Evolutionary conservation across 1,140 invertebrate species (phyloP), one percentile per base, ranked within the genome.

Genomic region (Scaptodrosophila lebanonensis): DNA sequence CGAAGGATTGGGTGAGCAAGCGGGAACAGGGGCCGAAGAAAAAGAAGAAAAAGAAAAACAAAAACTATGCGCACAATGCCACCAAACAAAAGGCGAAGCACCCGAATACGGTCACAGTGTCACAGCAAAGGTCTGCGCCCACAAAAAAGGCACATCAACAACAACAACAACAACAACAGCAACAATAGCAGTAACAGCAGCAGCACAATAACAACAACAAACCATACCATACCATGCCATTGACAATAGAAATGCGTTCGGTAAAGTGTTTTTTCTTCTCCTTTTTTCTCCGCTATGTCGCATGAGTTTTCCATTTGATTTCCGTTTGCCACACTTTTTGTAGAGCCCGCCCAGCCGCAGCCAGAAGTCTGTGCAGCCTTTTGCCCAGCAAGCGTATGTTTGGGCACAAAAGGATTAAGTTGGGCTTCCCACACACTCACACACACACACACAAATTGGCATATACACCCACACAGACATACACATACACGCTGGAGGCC

Each of bases 171-270:
- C n/a, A n/a, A n/a, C n/a, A n/a, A n/a, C n/a, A n/a, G n/a, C n/a
- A n/a, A n/a, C n/a, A n/a, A n/a, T n/a, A n/a, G n/a, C n/a, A n/a
- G n/a, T n/a, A n/a, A n/a, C n/a, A n/a, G n/a, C n/a, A n/a, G n/a
- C n/a, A n/a, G n/a, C n/a, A n/a, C n/a, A n/a, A n/a, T n/a, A n/a
- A n/a, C n/a, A n/a, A n/a, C n/a, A n/a, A n/a, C n/a, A n/a, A n/a
- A n/a, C n/a, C n/a, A n/a, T n/a, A n/a, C n/a, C n/a, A n/a, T n/a
- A 67, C 51, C 56, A 43, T 64, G 40, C 64, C 56, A 59, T 44
- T 79, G 73, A 77, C 72, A 77, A 77, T 79, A 68, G 72, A 72
- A 77, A 79, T 77, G 68, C 72, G 72, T 77, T 79, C 68, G 64
- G 48, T 56, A 72, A 79, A 77, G 59, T 73, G 61, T 57, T 64